These are phyloP conservation scores for Galago senegalensis DNA, from an alignment of 2,797 vertebrate species.

Conservation along the genomic window DNA sequence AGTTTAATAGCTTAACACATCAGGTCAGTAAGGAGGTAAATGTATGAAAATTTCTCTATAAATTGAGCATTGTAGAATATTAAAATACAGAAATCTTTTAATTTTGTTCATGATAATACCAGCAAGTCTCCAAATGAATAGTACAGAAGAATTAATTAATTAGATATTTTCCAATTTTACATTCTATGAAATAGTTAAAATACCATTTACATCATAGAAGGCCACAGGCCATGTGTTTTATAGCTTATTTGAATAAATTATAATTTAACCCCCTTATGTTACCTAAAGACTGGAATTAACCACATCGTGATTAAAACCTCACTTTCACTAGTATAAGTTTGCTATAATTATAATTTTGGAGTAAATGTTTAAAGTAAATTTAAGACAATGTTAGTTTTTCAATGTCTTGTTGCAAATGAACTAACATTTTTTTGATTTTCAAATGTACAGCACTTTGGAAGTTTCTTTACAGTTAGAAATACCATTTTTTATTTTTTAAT, in stretches of 20 bases:
- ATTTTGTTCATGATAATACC: background rate
- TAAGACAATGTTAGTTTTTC: background rate
- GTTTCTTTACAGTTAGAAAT: background rate
- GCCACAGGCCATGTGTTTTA: background rate
- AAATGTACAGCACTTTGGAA: background rate
- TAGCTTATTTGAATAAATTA: conserved; percentile 29
- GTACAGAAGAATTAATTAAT: background rate
- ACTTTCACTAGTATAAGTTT: background rate
- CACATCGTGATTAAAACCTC: background rate
- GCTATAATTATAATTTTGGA: background rate
- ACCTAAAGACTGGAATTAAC: background rate
- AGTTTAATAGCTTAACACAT: background rate
- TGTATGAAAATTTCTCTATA: conserved; percentile 18
- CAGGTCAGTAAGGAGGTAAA: background rate
- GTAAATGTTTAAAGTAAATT: conserved; percentile 8
- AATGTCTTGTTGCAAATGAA: background rate
- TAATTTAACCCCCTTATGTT: conserved; percentile 27
- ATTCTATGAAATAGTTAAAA: background rate
- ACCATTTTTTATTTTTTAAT: background rate
- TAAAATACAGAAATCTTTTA: conserved; percentile 34
- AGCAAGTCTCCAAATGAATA: background rate
- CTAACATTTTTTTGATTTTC: background rate
- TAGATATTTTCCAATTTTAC: background rate
- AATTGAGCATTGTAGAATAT: background rate
- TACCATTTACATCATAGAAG: background rate